These are phyloP conservation scores for Prionailurus bengalensis DNA, from an alignment of 2,113 vertebrate species.

Conservation along the genomic window DNA sequence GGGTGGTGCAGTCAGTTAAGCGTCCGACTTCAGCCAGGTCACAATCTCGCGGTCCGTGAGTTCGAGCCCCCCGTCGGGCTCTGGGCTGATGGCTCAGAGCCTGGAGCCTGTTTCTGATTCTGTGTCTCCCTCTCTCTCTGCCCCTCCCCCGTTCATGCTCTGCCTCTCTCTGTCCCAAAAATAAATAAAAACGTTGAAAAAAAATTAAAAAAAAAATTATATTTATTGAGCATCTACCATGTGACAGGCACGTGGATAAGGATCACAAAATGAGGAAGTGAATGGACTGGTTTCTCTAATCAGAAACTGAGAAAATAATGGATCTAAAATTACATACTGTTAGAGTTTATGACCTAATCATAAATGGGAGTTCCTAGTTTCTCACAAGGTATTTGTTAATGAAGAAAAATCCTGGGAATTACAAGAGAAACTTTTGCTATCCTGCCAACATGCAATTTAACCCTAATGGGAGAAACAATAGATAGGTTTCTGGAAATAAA, in stretches of 20 bases:
- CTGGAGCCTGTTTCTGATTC: too few relatives aligned
- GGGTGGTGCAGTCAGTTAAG: too few relatives aligned
- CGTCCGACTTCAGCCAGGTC: too few relatives aligned
- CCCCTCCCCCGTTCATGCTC: too few relatives aligned
- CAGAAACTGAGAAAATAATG: background rate
- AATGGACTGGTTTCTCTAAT: background rate
- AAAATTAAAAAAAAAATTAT: background rate
- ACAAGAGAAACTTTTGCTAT: background rate
- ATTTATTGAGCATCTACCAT: background rate
- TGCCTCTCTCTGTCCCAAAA: too few relatives aligned
- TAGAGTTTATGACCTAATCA: background rate
- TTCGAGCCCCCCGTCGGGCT: too few relatives aligned
- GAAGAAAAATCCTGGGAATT: background rate
- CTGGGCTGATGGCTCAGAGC: too few relatives aligned
- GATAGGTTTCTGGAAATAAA: conserved; percentile 30
- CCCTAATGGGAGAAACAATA: background rate
- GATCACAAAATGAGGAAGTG: conserved; percentile 4
- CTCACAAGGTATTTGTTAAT: background rate
- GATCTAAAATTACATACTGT: background rate
- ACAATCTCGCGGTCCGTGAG: too few relatives aligned
- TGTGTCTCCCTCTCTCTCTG: too few relatives aligned
- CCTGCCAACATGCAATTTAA: background rate
- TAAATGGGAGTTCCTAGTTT: background rate
- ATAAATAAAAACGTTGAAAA: too few relatives aligned
- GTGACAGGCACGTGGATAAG: background rate